Base-by-base conservation (phyloP, 1,140 invertebrate genomes). In the Pseudomyrmex sp. region DNA sequence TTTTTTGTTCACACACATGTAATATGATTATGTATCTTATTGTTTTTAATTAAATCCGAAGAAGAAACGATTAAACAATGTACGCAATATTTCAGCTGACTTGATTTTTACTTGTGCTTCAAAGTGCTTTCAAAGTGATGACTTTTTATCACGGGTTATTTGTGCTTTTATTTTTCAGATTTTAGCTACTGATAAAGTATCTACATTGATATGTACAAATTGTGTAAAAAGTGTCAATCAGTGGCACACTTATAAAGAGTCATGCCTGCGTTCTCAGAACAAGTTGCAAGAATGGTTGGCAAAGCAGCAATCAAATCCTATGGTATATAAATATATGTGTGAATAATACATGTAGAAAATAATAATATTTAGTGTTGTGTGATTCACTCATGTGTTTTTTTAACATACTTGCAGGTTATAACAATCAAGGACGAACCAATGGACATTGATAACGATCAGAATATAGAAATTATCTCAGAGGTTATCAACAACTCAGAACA, bases 241-340 rank as follows among this genome's bases (percentile, higher is more conserved):
- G 65, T 95, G 95, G 95, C 90, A 95, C 70, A 83, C 75, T 2
- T 95, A 95, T 82, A 94, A 92, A 75, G 92, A 94, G 83, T 79
- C 85, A 0, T 95, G 94, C 83, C 86, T 94, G 18, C 87, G 86
- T 12, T 93, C 94, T 0, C 94, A 95, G 69, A 90, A 93, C 2
- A 95, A 94, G 58, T 82, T 95, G 4, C 90, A 92, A 35, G 85
- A 92, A 85, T 95, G 94, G 93, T 65, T 95, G 1, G 80, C 82
- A 50, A 91, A 88, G 65, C 90, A 91, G 48, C 84, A 82, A n/a
- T 2, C 62, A 12, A 77, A 18, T 44, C 76, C 85, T 10, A 46
- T 20, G 62, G 88, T 89, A 74, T 44, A 9, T 56, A 59, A 70
- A 44, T 2, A 46, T 83, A 65, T 23, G 35, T 35, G 35, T 68